Evolutionary conservation across 1,140 invertebrate genomes (phyloP).

Genomic region (Cydia splendana): DNA sequence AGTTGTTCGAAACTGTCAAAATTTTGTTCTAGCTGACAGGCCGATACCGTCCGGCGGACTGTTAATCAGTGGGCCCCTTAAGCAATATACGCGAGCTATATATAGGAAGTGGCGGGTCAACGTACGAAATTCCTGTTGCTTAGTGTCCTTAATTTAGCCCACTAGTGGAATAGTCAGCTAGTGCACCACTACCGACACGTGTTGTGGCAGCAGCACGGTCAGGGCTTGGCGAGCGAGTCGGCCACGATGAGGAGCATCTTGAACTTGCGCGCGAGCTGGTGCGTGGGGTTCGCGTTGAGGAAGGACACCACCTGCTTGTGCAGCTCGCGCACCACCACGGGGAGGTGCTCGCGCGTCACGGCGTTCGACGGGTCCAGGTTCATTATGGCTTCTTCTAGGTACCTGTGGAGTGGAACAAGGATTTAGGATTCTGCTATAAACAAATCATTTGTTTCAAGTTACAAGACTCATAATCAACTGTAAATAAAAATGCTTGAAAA

Average conservation of each 20-base stretch:
- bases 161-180: no score
- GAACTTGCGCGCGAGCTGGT: constrained; percentile 82
- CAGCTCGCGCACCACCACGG: constrained; percentile 87
- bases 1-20: no score
- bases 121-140: no score
- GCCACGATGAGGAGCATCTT: constrained; percentile 91
- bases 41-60: no score
- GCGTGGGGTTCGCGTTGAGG: constrained; percentile 85
- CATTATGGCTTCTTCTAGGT: constrained; percentile 92
- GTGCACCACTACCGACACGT: background rate
- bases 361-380: constrained; percentile 89
- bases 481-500: no score
- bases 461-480: no score
- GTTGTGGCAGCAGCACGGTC: background rate
- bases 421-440: background rate
- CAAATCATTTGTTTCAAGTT: no score
- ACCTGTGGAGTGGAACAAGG: constrained; percentile 80
- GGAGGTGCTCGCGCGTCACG: constrained; percentile 90
- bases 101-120: no score
- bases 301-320: constrained; percentile 87
- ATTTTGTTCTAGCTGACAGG: no score
- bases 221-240: constrained; percentile 78
- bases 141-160: no score
- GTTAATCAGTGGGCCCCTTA: no score
- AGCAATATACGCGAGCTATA: no score